Evolutionary conservation across 1,140 invertebrate genomes (phyloP).

Genomic region (Coboldia fuscipes): DNA sequence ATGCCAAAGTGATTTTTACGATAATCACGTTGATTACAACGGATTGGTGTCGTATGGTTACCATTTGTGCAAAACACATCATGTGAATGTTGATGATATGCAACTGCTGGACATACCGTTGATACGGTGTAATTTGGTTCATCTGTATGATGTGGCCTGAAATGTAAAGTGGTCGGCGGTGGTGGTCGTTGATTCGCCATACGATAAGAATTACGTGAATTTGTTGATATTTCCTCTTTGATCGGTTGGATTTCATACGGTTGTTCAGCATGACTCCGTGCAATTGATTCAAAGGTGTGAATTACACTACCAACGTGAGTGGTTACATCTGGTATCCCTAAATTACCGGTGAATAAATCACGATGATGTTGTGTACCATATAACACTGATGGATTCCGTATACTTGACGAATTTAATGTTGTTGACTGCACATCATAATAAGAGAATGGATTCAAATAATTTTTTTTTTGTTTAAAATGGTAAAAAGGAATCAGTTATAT

Average conservation of each 20-base stretch:
- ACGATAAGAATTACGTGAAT: background rate
- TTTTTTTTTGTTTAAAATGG: background rate
- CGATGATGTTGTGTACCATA: conserved; percentile 10
- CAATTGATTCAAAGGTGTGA: conserved; percentile 19
- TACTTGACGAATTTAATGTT: conserved; percentile 5
- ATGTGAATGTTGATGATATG: background rate
- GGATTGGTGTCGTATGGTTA: background rate
- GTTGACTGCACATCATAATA: conserved; percentile 4
- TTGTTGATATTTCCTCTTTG: background rate
- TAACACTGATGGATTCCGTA: background rate
- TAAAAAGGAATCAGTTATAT: background rate
- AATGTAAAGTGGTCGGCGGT: background rate
- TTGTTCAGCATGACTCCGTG: conserved; percentile 8
- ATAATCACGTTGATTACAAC: conserved; percentile 11
- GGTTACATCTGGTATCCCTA: conserved; percentile 19
- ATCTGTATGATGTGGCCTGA: background rate
- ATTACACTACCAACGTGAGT: conserved; percentile 20
- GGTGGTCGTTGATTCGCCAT: background rate
- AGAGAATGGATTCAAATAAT: background rate
- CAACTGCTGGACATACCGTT: background rate
- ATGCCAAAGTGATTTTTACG: conserved; percentile 19
- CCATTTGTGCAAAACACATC: background rate
- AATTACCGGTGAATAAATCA: conserved; percentile 17
- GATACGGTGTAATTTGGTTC: background rate
- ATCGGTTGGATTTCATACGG: conserved; percentile 2